Conservation (phyloP, 2,888 invertebrate genomes). For the Uloborus plumipes region DNA sequence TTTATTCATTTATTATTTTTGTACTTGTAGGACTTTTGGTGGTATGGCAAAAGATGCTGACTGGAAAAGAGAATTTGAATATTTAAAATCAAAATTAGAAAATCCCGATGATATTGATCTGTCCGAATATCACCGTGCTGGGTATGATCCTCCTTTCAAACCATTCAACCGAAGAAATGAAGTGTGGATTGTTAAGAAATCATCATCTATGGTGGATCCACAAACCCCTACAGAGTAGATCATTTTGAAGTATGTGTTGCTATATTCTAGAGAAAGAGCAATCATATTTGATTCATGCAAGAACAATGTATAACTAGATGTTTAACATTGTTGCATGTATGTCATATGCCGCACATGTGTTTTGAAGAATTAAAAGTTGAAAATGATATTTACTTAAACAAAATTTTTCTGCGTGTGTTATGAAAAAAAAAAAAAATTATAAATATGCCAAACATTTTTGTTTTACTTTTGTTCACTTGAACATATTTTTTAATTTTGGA, state of each 20-base stretch:
- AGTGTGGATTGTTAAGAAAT: conserved; percentile 69
- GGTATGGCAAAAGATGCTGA: conserved; percentile 67
- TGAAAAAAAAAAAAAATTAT: neutral
- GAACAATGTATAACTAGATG: conserved; percentile 44
- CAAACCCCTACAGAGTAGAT: conserved; percentile 58
- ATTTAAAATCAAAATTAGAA: conserved; percentile 52
- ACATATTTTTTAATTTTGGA: too few relatives aligned
- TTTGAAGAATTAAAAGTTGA: conserved; percentile 45
- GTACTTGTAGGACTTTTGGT: conserved; percentile 67
- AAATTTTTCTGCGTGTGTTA: too few relatives aligned
- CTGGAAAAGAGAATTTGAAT: conserved; percentile 64
- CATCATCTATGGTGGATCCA: conserved; percentile 34
- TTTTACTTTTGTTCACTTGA: neutral
- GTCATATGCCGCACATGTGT: conserved; percentile 46
- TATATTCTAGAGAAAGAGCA: conserved; percentile 30
- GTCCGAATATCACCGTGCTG: conserved; percentile 69
- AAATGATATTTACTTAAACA: conserved; percentile 8
- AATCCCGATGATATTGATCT: conserved; percentile 62
- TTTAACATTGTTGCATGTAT: conserved; percentile 59
- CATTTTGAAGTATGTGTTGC: neutral
- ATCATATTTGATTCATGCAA: conserved; percentile 45
- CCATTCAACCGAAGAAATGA: conserved; percentile 70
- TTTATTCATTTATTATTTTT: too few relatives aligned
- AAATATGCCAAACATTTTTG: conserved; percentile 17
- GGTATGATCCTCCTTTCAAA: conserved; percentile 71